Conservation (phyloP, 2,888 invertebrate genomes). For the Tetanocera ferruginea region DNA sequence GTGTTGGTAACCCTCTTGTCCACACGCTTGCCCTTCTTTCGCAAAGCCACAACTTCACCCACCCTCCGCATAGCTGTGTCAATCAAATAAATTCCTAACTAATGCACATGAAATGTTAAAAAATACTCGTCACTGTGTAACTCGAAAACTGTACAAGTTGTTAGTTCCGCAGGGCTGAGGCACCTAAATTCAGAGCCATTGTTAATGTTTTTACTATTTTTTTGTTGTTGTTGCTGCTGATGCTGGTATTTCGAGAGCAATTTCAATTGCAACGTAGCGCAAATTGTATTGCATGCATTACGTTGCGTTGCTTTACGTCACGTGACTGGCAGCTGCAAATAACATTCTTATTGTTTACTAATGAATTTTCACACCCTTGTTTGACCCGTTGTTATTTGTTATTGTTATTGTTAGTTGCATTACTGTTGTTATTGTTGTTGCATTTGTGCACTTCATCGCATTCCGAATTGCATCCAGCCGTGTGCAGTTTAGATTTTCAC, state of each 20-base stretch:
- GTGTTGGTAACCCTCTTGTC: background rate
- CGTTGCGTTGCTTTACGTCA: background rate
- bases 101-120: background rate
- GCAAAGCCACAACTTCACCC: background rate
- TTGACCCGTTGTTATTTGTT: background rate
- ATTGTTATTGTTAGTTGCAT: constrained; percentile 1
- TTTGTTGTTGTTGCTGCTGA: background rate
- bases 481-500: background rate
- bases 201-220: background rate
- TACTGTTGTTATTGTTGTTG: background rate
- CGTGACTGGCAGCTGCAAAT: constrained; percentile 27
- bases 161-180: background rate
- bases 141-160: background rate
- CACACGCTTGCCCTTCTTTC: background rate
- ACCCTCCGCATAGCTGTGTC: background rate
- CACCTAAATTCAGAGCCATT: background rate
- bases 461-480: background rate
- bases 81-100: background rate
- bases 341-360: constrained; percentile 19
- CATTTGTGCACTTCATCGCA: background rate
- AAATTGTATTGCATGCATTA: background rate
- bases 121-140: background rate
- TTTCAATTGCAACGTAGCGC: background rate
- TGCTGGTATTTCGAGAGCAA: background rate
- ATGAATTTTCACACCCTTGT: constrained; percentile 27